Evolutionary conservation across 2,888 invertebrate genomes (phyloP).

Genomic region (Spatulosminthurus flaviceps): DNA sequence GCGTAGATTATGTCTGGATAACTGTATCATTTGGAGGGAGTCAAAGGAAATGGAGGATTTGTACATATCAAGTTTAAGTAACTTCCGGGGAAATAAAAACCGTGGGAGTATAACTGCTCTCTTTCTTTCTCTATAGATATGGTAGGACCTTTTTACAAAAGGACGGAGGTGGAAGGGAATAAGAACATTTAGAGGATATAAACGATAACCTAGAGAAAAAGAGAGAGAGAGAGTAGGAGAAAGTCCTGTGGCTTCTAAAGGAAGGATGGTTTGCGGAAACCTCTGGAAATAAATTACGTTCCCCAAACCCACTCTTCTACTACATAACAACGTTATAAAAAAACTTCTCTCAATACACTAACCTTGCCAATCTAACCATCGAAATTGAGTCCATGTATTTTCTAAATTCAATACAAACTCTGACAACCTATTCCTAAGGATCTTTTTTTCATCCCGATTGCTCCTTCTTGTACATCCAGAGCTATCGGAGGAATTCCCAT

Average conservation of each 20-base stretch:
- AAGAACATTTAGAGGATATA: not conserved
- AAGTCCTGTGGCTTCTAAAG: not conserved
- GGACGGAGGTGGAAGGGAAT: not conserved
- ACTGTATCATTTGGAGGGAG: slow-evolving; percentile 2
- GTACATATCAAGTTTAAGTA: no score
- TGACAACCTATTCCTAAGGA: slow-evolving; percentile 1
- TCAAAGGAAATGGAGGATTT: not conserved
- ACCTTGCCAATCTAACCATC: slow-evolving; percentile 29
- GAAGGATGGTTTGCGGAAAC: slow-evolving; percentile 28
- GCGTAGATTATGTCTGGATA: slow-evolving; percentile 23
- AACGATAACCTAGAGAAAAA: not conserved
- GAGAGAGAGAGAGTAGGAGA: not conserved
- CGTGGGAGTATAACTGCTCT: no score
- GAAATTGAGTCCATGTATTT: slow-evolving; percentile 28
- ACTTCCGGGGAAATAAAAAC: no score
- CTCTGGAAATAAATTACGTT: slow-evolving; percentile 43
- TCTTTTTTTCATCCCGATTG: not conserved
- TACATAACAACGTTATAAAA: no score
- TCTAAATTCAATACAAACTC: slow-evolving; percentile 40
- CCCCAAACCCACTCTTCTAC: not conserved
- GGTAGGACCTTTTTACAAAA: not conserved
- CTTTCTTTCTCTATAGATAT: no score
- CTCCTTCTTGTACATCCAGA: not conserved
- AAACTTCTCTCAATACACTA: no score
- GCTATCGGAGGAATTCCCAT: not conserved